Evolutionary conservation across 2,888 invertebrate species (phyloP).

Genomic region (Zhuqinia jingwanae): DNA sequence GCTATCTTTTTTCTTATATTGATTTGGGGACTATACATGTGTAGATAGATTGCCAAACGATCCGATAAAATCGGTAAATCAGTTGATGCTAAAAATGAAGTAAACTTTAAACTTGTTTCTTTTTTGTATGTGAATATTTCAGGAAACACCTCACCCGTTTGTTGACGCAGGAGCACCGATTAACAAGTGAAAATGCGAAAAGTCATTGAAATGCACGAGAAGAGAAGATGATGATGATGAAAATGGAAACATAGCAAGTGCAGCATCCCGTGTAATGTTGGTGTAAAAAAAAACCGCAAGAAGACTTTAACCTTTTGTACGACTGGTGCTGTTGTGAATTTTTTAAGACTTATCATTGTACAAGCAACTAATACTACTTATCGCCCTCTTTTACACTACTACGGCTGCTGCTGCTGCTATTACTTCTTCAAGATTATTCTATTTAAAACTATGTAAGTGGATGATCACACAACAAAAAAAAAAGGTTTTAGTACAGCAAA

Average conservation of each 20-base stretch:
- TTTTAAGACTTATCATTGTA: neutral
- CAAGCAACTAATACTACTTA: constrained; percentile 49
- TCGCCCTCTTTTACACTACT: constrained; percentile 32
- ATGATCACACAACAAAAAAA: constrained; percentile 11
- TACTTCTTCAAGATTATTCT: constrained; percentile 53
- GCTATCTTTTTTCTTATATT: neutral
- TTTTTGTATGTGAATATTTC: constrained; percentile 56
- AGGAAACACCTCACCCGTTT: constrained; percentile 48
- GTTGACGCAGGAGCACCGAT: neutral
- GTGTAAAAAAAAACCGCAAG: constrained; percentile 8
- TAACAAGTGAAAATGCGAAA: constrained; percentile 16
- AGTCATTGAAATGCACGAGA: constrained; percentile 51
- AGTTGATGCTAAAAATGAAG: constrained; percentile 12
- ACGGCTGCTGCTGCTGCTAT: constrained; percentile 20
- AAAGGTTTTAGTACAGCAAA: constrained; percentile 3
- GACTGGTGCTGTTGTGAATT: neutral
- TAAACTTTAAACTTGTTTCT: constrained; percentile 26
- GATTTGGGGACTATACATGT: neutral
- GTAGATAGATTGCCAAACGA: constrained; percentile 1
- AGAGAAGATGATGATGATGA: constrained; percentile 33
- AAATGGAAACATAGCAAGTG: constrained; percentile 16
- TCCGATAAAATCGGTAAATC: constrained; percentile 37
- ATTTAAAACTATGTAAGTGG: constrained; percentile 54
- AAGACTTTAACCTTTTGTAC: constrained; percentile 62
- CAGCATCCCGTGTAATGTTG: neutral